Evolutionary conservation across 2,113 vertebrate genomes (phyloP), one percentile per base, ranked within the genome.

Genomic region (Macrotis lagotis): DNA sequence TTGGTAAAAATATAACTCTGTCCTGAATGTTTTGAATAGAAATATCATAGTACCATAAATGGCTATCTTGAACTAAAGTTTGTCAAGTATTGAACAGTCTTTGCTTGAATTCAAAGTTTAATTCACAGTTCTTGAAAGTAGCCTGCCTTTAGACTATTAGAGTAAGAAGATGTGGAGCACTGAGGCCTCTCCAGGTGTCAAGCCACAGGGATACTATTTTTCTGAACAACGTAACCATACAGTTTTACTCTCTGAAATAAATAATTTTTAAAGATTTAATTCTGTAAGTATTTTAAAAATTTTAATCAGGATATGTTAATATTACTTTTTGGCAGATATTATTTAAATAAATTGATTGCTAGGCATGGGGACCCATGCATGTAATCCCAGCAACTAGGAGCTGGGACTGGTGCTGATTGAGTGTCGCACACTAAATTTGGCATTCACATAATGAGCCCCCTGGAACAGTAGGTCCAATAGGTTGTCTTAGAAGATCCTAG

Each of bases 241-340:
- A 37, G 28, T 37, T 66, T 66, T 37, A 66, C 31, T 66, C 31
- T 66, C 37, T 37, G 28, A 55, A n/a, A 59, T 4, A 83, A 37
- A 59, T 19, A 88, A 48, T 90, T 24, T 74, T 91, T 83, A 22
- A 93, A 89, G 28, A 89, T 47, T n/a, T 31, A 0, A 22, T 93
- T 48, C 95, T 59, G 88, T 91, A 48, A 89, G 47, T 88, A 51
- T 91, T 96, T 25, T 89, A 22, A 89, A 66, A 28, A 25, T 91
- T 97, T 96, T 91, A 48, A 89, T 92, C 83, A 48, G 92, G 94
- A n/a, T 92, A 26, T 37, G 31, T 66, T 66, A 37, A 66, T 37
- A 37, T 66, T 66, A 16, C 31, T 66, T 66, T 66, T 66, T 37
- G 59, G 31, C 59, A 66, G 31, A 66, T 66, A 66, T 31, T 37